Base-by-base conservation (phyloP, 1,140 invertebrate species). In the Andrena cerasifolii region DNA sequence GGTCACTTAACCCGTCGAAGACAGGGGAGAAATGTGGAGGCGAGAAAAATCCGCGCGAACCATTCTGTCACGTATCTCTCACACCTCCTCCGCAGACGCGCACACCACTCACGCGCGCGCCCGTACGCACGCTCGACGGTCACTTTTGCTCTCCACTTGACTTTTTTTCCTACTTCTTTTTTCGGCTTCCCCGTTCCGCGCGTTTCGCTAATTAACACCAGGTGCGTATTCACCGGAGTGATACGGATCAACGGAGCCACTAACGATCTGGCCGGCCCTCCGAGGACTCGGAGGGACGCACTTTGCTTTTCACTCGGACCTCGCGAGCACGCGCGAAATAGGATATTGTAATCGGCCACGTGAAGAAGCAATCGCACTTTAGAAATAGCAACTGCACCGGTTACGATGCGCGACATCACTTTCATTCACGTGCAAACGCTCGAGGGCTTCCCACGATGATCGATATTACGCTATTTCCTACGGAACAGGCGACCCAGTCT, bases 41-140 rank as follows among this genome's bases (percentile, higher is more conserved):
- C 62, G 63, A 83, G 66, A 36, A 73, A 80, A 75, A 75, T 75
- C 73, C 54, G 47, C 68, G 63, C 71, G 40, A 75, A 83, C 28
- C 70, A 81, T 82, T 81, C 54, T 66, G 61, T 71, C 73, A 81
- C 78, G 78, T 78, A 61, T 85, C 71, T 85, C 68, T 74, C 80
- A 83, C 80, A 83, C 80, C 54, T 83, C 58, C 80, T 73, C 47
- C 36, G 80, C 75, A 82, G 54, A 58, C 33, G 36, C 67, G 78
- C 74, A 81, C 70, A 62, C 36, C 33, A 66, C 74, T 49, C 26
- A 65, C 81, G 49, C 56, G 21, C 62, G 47, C 51, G 24, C 51
- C n/a, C 10, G 45, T 10, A 40, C 51, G 28, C 36, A 33, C 62
- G 51, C n/a, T 54, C 53, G 43, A 70, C 51, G 36, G 54, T 45